Evolutionary conservation across 2,797 vertebrate species (phyloP), one percentile per base, ranked within the genome.

Genomic region (Acrocephalus scirpaceus): DNA sequence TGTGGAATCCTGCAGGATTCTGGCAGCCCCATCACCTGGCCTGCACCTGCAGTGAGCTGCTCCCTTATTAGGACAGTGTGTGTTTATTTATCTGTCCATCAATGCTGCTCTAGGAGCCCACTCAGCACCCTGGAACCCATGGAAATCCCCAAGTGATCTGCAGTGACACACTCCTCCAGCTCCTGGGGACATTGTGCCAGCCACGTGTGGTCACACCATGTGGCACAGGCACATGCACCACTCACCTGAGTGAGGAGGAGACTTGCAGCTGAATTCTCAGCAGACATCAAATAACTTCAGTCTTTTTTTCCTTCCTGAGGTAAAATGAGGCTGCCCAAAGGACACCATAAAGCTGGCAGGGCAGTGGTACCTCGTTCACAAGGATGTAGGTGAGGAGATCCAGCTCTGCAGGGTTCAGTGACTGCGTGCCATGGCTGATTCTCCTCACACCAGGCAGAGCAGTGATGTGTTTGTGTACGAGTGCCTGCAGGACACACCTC

Each of bases 351-450:
- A 45, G 30, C 18, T 22, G 47, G 30, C 29, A 62, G 57, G 61
- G 40, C 3, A 2, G 45, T 51, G 65, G 3, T 3, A 19, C 34
- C 51, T 60, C 2, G 0, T 36, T 53, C 48, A 32, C 38, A 34
- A 19, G n/a, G 51, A 4, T 17, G 67, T 1, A 23, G 69, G 30
- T 27, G 77, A 69, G 47, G 40, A 81, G 50, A 38, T 8, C 10
- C 69, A 57, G 56, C 56, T 69, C 30, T 32, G 48, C 27, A 17
- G 15, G 10, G 6, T 26, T n/a, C 34, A 25, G 74, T 7, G 26
- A 11, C 23, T 4, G 34, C 14, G 7, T 5, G 60, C 45, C 13
- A 3, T 0, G 34, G 80, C 34, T 19, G 38, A 10, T 25, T 34
- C 30, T 64, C 64, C 44, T 67, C 30, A 2, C 6, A 3, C 7